Evolutionary conservation across 2,888 invertebrate species (phyloP), one percentile per base, ranked within the genome.

Genomic region (Mythimna vitellina): DNA sequence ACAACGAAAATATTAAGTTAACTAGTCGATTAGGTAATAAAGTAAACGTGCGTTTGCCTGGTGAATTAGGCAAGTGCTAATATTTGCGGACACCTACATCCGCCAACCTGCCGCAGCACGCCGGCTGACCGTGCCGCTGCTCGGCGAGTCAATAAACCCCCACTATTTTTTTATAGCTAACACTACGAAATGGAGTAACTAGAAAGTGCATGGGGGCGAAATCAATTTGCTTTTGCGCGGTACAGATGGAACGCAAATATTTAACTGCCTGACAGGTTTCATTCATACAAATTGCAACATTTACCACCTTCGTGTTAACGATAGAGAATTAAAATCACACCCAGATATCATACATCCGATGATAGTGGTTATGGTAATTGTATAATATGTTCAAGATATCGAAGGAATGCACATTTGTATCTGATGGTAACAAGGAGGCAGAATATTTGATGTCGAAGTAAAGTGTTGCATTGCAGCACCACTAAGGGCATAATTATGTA

Each of bases 51-150:
- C 88, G 84, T 87, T 83, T 89, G 84, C 85, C 87, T 84, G 89
- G 88, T 89, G 91, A 92, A 92, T 94, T 95, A 90, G 92, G 93
- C 91, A 92, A 94, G 92, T 89, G 92, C 91, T 89, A 95, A 96
- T 95, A 96, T 96, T 95, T 95, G 95, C 94, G 90, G 85, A 94
- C 95, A 93, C 95, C 95, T 93, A 95, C 96, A 91, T 93, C 92
- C 93, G 92, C 93, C 91, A 93, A 93, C 93, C 91, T 93, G 94
- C 92, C 89, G 90, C 89, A 87, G 90, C 89, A 87, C 87, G 87
- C 88, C 89, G 86, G 78, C 79, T 87, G 83, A 78, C 86, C 87
- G 82, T 81, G 81, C 82, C 78, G 80, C 82, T 71, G 73, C 76
- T 78, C 86, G 63, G 87, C 89, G 83, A 91, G 93, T 93, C 92